Evolutionary conservation across 1,140 invertebrate genomes (phyloP).

Genomic region (Eueides isabella): DNA sequence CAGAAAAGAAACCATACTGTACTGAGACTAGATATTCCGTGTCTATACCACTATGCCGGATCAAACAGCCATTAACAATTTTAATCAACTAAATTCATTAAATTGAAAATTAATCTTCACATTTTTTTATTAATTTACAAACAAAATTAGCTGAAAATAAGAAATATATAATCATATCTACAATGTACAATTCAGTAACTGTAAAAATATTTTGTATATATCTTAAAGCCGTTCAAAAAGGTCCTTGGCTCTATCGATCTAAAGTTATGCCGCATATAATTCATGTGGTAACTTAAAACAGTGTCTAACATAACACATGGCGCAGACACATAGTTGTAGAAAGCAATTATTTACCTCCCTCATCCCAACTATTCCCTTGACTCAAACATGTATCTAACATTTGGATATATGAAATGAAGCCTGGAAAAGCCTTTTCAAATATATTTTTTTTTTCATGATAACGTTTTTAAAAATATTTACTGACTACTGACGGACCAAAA

Average conservation of each 20-base stretch:
- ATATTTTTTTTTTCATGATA: background rate
- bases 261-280: conserved; percentile 59
- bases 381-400: conserved; percentile 69
- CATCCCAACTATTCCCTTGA: conserved; percentile 79
- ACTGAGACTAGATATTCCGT: too few relatives aligned
- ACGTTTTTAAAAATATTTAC: too few relatives aligned
- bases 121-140: too few relatives aligned
- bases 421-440: conserved; percentile 46
- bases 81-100: too few relatives aligned
- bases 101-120: too few relatives aligned
- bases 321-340: conserved; percentile 78
- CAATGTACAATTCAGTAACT: background rate
- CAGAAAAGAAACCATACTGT: too few relatives aligned
- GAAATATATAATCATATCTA: background rate
- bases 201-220: conserved; percentile 20
- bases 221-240: conserved; percentile 32
- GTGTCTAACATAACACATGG: conserved; percentile 76
- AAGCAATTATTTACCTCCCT: conserved; percentile 79
- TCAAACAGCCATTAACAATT: too few relatives aligned
- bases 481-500: too few relatives aligned
- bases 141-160: background rate
- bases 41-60: too few relatives aligned
- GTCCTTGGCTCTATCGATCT: conserved; percentile 42
- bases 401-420: conserved; percentile 40
- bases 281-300: conserved; percentile 73